Evolutionary conservation across 2,888 invertebrate genomes (phyloP), one percentile per base, ranked within the genome.

Genomic region (Drosophila paracracens): DNA sequence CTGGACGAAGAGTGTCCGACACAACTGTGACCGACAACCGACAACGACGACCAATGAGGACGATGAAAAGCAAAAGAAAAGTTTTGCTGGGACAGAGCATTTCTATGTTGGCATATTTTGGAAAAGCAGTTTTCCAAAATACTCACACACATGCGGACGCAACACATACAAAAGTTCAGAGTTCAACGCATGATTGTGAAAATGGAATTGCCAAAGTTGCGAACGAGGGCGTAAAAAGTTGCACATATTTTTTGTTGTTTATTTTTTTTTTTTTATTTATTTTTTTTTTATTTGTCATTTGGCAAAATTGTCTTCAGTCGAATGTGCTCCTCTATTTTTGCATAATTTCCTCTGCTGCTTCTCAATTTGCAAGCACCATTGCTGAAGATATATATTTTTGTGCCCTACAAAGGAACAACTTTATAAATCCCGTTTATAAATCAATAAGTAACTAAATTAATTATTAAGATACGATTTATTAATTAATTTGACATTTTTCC

Each of bases 101-200:
- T 81, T 73, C 69, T 77, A 66, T 78, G 81, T 83, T 85, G 79
- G 84, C 88, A 85, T 89, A 89, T 89, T 88, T 88, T 79, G 61
- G 61, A 89, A 88, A 86, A 81, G 77, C 74, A 74, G 83, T 77
- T 85, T 89, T 87, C 79, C 64, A 80, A 83, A 91, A 79, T 78
- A 50, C 74, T 70, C 71, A 65, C 67, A 53, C 57, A 46, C 74
- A 65, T 62, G 36, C 61, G 52, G 69, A 54, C 58, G 33, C 46
- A 46, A 67, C 69, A 74, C 72, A 78, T 65, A 70, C 69, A 70
- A 83, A 83, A 91, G 89, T 91, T 89, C 85, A 89, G 83, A 89
- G 89, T 85, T 90, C 90, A 91, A 88, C 88, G 91, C 82, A 90
- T 90, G 91, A 90, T 90, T 91, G 90, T 90, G 90, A 89, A 89